Evolutionary conservation across 2,797 vertebrate genomes (phyloP).

Genomic region (Chloroceryle inda): DNA sequence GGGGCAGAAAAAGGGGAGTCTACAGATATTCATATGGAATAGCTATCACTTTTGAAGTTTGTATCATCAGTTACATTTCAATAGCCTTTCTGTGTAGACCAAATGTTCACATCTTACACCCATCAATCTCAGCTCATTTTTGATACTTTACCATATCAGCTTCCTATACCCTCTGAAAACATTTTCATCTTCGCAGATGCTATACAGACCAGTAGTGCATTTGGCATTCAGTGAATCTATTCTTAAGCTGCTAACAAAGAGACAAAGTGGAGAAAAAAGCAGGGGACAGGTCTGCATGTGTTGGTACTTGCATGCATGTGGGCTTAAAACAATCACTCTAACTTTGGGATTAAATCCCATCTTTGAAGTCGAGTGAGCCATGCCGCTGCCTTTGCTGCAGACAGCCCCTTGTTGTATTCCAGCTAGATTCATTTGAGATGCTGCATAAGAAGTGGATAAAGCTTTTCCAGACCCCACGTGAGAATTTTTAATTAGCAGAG

Average conservation of each 20-base stretch:
- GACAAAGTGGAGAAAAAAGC: not conserved
- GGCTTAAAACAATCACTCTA: not conserved
- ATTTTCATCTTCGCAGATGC: not conserved
- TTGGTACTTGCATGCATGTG: not conserved
- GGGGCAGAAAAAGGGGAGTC: not conserved
- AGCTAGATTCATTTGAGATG: not conserved
- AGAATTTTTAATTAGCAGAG: not conserved
- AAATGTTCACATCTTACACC: not conserved
- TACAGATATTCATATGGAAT: not conserved
- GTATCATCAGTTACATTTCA: not conserved
- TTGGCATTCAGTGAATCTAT: not conserved
- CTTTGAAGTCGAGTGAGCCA: not conserved
- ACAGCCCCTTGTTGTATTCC: not conserved
- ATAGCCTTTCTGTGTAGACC: not conserved
- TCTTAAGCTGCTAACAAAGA: conserved; percentile 7
- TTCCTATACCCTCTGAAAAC: not conserved
- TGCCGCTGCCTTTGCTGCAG: not conserved
- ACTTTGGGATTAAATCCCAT: not conserved
- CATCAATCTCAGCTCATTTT: not conserved
- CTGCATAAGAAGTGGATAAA: not conserved
- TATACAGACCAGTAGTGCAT: not conserved
- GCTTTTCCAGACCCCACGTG: not conserved
- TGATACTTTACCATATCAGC: not conserved
- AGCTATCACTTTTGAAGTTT: not conserved
- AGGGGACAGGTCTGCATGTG: not conserved